These are phyloP conservation scores for Corythucha ciliata DNA, from an alignment of 2,888 invertebrate genomes.

Conservation along the genomic window DNA sequence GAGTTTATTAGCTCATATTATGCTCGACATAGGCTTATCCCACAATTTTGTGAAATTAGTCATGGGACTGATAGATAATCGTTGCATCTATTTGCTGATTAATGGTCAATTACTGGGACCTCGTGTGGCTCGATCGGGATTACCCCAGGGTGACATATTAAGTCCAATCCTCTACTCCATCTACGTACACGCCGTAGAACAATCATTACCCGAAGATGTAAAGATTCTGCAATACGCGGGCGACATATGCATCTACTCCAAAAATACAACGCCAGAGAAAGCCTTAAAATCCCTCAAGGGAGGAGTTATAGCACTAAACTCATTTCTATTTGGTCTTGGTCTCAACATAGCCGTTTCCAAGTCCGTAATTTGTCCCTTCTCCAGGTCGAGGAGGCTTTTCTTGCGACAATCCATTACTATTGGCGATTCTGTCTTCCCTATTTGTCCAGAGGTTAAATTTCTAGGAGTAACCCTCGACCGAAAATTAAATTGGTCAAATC, in stretches of 20 bases:
- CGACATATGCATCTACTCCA: slow-evolving; percentile 17
- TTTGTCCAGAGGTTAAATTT: too few relatives aligned
- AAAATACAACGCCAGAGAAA: slow-evolving; percentile 12
- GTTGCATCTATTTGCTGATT: slow-evolving; percentile 5
- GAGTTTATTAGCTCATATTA: slow-evolving; percentile 6
- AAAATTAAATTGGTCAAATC: too few relatives aligned
- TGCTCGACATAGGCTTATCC: slow-evolving; percentile 3
- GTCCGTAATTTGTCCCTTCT: slow-evolving; percentile 4
- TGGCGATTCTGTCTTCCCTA: too few relatives aligned
- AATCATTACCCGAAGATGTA: background rate
- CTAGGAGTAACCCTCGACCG: too few relatives aligned
- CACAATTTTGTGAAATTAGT: background rate
- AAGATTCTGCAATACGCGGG: slow-evolving; percentile 21
- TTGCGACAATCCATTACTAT: too few relatives aligned
- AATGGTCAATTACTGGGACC: slow-evolving; percentile 11
- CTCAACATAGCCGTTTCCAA: slow-evolving; percentile 2
- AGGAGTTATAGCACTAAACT: background rate
- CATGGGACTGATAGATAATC: background rate
- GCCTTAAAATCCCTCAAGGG: background rate
- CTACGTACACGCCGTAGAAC: background rate
- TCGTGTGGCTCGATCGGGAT: background rate
- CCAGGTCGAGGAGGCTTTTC: too few relatives aligned
- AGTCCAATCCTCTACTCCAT: slow-evolving; percentile 18
- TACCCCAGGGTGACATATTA: slow-evolving; percentile 13
- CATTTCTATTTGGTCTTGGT: background rate